Evolutionary conservation across 2,888 invertebrate genomes (phyloP), one percentile per base, ranked within the genome.

Genomic region (Ochlodes sylvanus): DNA sequence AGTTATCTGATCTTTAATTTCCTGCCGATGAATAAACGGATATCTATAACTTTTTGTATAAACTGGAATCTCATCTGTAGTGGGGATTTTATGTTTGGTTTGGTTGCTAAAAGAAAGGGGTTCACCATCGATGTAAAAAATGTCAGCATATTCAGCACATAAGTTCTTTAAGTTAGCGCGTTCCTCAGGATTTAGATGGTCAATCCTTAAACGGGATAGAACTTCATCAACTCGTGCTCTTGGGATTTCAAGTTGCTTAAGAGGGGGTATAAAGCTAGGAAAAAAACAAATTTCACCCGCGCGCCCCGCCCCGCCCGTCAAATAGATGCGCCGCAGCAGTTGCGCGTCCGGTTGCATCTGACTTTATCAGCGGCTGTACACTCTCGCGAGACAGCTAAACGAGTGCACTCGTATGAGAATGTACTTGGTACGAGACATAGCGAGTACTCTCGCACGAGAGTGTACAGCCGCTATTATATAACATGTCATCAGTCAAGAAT

Each of bases 1-100:
- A 54, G 14, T 54, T 7, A 54, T 54, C 54, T 54, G 54, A 54
- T 54, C 42, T 42, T 42, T 42, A n/a, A 42, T n/a, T 42, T 42
- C 42, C 6, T 42, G 12, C 1, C 42, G 42, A 42, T 42, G 42
- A 42, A 42, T n/a, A 42, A 42, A 42, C 42, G 42, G 42, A n/a
- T 42, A 42, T n/a, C 42, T 42, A 42, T 42, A 42, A 42, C n/a
- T 42, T 42, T 42, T 42, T 10, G 42, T 42, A 42, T n/a, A 42
- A 42, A n/a, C 42, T 12, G 42, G 42, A 42, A 42, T n/a, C 12
- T 42, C 14, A n/a, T 42, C 42, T n/a, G 42, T 42, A 42, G 42
- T 42, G n/a, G 2, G 42, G 6, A 42, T 42, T 42, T 42, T 42
- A n/a, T 42, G 42, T 42, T 42, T 42, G 42, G 42, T 42, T 42